These are phyloP conservation scores for Vultur gryphus DNA, from an alignment of 2,797 vertebrate genomes.

Conservation along the genomic window DNA sequence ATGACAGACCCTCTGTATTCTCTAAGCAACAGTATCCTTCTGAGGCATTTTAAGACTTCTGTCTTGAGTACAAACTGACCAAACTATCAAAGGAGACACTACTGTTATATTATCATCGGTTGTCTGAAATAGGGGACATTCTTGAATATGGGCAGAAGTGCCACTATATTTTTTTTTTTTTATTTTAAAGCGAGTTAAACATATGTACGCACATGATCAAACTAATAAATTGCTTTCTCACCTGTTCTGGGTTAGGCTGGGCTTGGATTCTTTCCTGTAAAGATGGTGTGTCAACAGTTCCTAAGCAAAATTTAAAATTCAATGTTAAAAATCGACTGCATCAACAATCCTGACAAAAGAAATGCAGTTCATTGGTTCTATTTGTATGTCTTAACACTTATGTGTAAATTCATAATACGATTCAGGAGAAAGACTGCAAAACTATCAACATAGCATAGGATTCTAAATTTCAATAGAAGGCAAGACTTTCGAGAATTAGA, in stretches of 20 bases:
- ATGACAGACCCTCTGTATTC: not conserved
- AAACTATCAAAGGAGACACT: not conserved
- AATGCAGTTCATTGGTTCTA: not conserved
- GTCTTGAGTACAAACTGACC: not conserved
- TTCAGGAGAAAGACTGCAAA: not conserved
- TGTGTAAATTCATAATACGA: not conserved
- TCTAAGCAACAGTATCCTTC: not conserved
- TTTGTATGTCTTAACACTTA: not conserved
- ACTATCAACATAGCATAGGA: not conserved
- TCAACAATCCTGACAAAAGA: not conserved
- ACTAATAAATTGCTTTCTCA: conserved; percentile 42
- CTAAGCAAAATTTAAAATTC: conserved; percentile 65
- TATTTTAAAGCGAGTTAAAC: not conserved
- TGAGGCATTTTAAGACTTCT: not conserved
- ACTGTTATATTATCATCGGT: not conserved
- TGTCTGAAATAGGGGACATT: not conserved
- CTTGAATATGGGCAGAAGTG: not conserved
- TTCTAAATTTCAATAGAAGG: not conserved
- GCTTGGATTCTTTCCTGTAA: conserved; percentile 89
- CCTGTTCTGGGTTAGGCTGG: conserved; percentile 87
- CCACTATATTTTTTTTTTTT: not conserved
- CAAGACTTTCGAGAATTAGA: not conserved
- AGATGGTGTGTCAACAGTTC: conserved; percentile 93
- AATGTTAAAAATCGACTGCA: not conserved
- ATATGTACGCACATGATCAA: not conserved